Base-by-base conservation (phyloP, 2,113 vertebrate genomes). In the Megaptera novaeangliae region DNA sequence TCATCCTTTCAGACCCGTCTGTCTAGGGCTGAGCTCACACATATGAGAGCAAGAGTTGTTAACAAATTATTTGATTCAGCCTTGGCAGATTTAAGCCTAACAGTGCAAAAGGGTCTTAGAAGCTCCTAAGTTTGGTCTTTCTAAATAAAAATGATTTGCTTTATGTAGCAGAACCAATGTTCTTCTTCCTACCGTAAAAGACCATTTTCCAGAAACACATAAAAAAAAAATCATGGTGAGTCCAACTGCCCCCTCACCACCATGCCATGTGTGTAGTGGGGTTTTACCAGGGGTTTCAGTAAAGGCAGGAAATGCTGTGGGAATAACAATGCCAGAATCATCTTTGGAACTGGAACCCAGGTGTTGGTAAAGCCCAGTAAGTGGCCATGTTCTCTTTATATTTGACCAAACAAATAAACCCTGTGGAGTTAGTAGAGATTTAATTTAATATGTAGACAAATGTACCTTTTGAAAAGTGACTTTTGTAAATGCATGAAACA, bases 321-420 rank as follows among this genome's bases (percentile, higher is more conserved):
- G 46, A 97, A 92, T 92, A 88, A 41, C 29, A 91, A 96, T 4
- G 8, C 0, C 57, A 98, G 92, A 52, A 0, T 90, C 1, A 23
- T 96, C 66, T 98, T 98, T 96, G 98, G 98, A 88, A 57, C 29
- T 57, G 98, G 98, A 87, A 98, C 98, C 17, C 92, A 91, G 57
- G 82, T 98, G 44, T 21, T 91, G 66, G 97, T 98, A 71, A 96
- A 86, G 52, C 95, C 97, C 61, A 93, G 98, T 98, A 97, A 98
- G 98, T 98, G 52, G 55, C 36, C 57, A 4, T 77, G 82, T 81
- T 88, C 82, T 87, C 39, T 55, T 97, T 96, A 89, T 89, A 88
- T 96, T 55, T 75, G 44, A 96, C 63, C 86, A 84, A 97, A 96
- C 64, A 90, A 82, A 80, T 91, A 97, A 92, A 91, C 75, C 64